Evolutionary conservation across 1,140 invertebrate species (phyloP), one percentile per base, ranked within the genome.

Genomic region (Neuroterus valhalla): DNA sequence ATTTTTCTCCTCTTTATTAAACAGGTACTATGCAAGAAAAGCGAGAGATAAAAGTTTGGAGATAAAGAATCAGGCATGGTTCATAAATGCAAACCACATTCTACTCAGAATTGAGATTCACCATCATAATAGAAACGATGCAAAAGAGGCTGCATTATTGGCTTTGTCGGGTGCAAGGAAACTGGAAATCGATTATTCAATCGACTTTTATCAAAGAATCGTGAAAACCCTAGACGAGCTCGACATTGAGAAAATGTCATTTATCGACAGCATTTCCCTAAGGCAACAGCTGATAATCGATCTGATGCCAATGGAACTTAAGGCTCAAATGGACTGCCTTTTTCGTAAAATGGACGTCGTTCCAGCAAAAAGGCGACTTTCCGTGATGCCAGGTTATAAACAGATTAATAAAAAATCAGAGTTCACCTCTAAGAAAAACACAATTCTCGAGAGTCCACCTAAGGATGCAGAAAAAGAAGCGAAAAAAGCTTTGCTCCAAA

Each of bases 361-460:
- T 0, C 81, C 84, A 0, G 81, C 84, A 0, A 75, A 68, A 6
- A 73, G 87, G 1, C 73, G 85, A 45, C 42, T 89, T 2, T 86
- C 86, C 0, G 74, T 89, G 6, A 85, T 88, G 84, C 87, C 86
- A 1, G 87, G 87, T 4, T 88, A 82, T 68, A 87, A 86, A 50
- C 78, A 86, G 1, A 73, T 84, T 19, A 78, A 86, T 75, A 66
- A 82, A 11, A 76, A 79, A 26, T 82, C 76, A 66, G 79, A 82
- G 43, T 42, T 86, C 6, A 66, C 81, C 0, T 82, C 71, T 52
- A 83, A 68, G 31, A 80, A 80, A 68, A 84, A 78, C 43, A 84
- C 81, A 0, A 84, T 87, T 21, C 21, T 78, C 12, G 68, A 81
- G 0, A 50, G 31, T 0, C 68, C 75, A 8, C 74, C 83, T 0